Evolutionary conservation across 2,888 invertebrate genomes (phyloP), one percentile per base, ranked within the genome.

Genomic region (Agrochola circellaris): DNA sequence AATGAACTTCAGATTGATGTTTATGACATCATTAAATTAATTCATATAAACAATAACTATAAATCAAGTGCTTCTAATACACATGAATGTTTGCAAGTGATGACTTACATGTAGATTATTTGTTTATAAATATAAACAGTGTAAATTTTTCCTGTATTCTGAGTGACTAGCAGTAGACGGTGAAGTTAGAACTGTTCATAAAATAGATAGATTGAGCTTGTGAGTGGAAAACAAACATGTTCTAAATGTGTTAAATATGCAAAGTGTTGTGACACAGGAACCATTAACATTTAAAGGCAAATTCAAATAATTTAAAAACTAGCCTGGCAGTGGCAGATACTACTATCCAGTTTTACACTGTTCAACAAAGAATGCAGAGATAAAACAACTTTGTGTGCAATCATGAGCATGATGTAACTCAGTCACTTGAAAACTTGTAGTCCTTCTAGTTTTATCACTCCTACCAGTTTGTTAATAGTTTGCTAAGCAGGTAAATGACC

Each of bases 321-420:
- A 86, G 81, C 77, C 81, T 42, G 74, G 71, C 62, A 56, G 34
- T 54, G 73, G 77, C 56, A 64, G 79, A 77, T 79, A 88, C 77
- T 69, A 73, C 75, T 86, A 82, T 88, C 87, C 85, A 86, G 85
- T 88, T 88, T 82, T 62, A 75, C 81, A 85, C 85, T 77, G 77
- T 87, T 86, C 79, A 82, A 86, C 85, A 86, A 88, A 88, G 87
- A 88, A 88, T 87, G 82, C 83, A 89, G 80, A 89, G 89, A 88
- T 88, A 89, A 89, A 88, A 87, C 88, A 82, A 88, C 82, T 82
- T 85, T 80, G 83, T 90, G 90, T 89, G 89, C 88, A 88, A 88
- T 84, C 88, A 89, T 84, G 82, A 84, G 77, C 69, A 81, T 90
- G 90, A 90, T 91, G 91, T 90, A 91, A 91, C 86, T 79, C 87